These are phyloP conservation scores for Ctenochaetus hawaiiensis DNA, from an alignment of 2,797 vertebrate species.

Conservation along the genomic window DNA sequence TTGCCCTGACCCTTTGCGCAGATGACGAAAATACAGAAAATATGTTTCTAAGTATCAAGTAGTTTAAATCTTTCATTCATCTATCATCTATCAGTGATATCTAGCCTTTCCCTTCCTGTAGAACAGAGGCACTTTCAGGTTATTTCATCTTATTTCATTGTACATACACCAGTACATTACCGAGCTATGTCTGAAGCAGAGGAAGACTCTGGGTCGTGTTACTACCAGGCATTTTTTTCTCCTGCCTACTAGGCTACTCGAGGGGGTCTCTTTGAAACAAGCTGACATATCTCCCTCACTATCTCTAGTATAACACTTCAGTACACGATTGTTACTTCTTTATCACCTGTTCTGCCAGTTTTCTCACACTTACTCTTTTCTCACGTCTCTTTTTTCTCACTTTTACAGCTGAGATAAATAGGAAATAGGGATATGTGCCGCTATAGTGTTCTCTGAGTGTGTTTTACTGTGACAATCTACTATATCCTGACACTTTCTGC, in stretches of 20 bases:
- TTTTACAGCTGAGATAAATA: slow-evolving; percentile 29
- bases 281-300: slow-evolving; percentile 51
- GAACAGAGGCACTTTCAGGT: neutral
- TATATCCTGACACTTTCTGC: slow-evolving; percentile 10
- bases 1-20: slow-evolving; percentile 23
- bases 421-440: neutral
- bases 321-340: slow-evolving; percentile 20
- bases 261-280: slow-evolving; percentile 43
- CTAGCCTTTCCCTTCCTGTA: neutral
- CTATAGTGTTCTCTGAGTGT: slow-evolving; percentile 20
- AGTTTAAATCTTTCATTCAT: neutral
- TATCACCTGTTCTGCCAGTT: slow-evolving; percentile 35
- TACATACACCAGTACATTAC: slow-evolving; percentile 15
- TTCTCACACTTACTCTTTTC: slow-evolving; percentile 19
- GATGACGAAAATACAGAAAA: slow-evolving; percentile 27
- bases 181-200: slow-evolving; percentile 22
- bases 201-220: slow-evolving; percentile 33
- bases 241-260: slow-evolving; percentile 1
- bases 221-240: slow-evolving; percentile 31
- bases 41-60: neutral
- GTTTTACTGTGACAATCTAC: slow-evolving; percentile 5
- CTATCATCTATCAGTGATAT: slow-evolving; percentile 6
- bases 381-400: slow-evolving; percentile 22
- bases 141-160: slow-evolving; percentile 36
- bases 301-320: slow-evolving; percentile 39